Conservation (phyloP, 2,888 invertebrate genomes). For the Homarus gammarus region DNA sequence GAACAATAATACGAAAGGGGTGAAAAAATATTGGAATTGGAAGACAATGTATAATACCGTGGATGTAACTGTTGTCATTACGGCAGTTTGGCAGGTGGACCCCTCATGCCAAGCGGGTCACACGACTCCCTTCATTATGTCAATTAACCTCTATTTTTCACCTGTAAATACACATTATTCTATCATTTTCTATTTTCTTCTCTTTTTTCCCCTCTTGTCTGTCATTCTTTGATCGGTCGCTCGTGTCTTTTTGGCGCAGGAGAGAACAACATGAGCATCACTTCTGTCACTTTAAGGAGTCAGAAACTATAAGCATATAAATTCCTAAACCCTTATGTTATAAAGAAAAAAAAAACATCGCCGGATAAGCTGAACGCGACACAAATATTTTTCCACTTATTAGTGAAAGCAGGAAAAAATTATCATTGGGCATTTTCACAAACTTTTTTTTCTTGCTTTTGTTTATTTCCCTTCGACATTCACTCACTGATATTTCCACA, state of each 20-base stretch:
- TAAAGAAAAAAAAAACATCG: slow-evolving; percentile 16
- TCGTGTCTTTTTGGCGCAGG: no score
- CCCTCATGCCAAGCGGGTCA: background rate
- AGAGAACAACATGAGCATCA: no score
- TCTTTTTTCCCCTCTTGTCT: background rate
- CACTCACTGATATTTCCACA: slow-evolving; percentile 21
- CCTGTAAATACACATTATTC: background rate
- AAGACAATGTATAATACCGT: no score
- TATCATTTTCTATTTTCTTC: background rate
- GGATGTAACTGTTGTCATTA: background rate
- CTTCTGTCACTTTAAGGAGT: no score
- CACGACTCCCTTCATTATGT: background rate
- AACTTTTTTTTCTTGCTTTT: slow-evolving; percentile 10
- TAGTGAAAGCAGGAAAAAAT: slow-evolving; percentile 39
- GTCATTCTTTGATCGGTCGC: no score
- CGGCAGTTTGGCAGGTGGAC: background rate
- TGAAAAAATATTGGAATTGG: background rate
- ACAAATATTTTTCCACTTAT: slow-evolving; percentile 42
- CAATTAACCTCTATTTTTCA: slow-evolving; percentile 11
- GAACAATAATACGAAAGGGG: no score
- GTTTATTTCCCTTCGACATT: slow-evolving; percentile 8
- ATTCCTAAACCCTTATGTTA: no score
- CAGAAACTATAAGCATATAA: no score
- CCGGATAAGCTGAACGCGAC: slow-evolving; percentile 27
- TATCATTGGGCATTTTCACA: slow-evolving; percentile 28